phyloP scores from a whole-genome alignment of 2,888 invertebrate genomes.

The Germaria angustata region DNA sequence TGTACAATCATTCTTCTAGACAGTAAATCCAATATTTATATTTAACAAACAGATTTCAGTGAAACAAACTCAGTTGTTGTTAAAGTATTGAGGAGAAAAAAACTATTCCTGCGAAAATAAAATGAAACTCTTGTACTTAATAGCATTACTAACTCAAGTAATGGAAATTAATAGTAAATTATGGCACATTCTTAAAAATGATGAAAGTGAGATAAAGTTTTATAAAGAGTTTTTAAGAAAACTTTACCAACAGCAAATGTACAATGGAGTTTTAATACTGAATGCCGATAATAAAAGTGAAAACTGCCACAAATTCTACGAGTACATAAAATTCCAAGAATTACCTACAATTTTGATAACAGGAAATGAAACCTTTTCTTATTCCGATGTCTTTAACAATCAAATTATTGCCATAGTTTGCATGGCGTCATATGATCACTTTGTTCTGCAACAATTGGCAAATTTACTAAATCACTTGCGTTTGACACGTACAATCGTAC shows the following conservation, averaged over 20 bases:
- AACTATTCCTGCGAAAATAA: neutral
- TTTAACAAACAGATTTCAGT: neutral
- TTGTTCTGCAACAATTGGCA: constrained; percentile 20
- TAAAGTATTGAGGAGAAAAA: neutral
- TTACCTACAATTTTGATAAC: constrained; percentile 13
- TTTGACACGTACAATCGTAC: constrained; percentile 3
- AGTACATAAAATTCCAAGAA: neutral
- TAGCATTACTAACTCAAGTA: neutral
- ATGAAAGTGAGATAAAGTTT: constrained; percentile 1
- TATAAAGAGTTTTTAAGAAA: neutral
- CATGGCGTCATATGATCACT: neutral
- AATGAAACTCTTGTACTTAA: neutral
- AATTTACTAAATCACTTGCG: constrained; percentile 36
- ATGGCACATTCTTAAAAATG: neutral
- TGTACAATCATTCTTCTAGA: neutral
- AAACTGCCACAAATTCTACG: constrained; percentile 12
- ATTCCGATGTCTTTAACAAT: constrained; percentile 24
- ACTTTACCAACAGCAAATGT: neutral
- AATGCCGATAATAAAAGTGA: neutral
- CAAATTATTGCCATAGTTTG: constrained; percentile 42
- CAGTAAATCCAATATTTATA: neutral
- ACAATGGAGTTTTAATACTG: constrained; percentile 1
- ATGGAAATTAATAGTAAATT: neutral
- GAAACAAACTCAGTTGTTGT: neutral
- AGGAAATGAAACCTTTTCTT: neutral